These are phyloP conservation scores for Psococerastis gibbosa DNA, from an alignment of 2,888 invertebrate genomes.

Conservation along the genomic window DNA sequence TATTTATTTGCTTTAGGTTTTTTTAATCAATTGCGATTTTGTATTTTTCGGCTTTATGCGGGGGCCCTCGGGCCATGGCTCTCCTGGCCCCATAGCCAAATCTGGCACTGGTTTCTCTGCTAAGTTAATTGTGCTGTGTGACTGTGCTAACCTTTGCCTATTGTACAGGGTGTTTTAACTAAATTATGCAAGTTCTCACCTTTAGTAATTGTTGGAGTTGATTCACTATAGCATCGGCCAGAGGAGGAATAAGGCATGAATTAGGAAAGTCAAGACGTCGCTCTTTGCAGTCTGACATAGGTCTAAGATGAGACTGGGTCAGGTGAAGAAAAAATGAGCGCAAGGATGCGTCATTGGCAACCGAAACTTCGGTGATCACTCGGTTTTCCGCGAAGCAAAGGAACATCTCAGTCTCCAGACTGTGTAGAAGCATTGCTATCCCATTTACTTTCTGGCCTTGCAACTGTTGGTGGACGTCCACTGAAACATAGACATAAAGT, in stretches of 20 bases:
- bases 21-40: too few relatives aligned
- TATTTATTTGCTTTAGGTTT: too few relatives aligned
- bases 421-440: constrained; percentile 24
- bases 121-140: too few relatives aligned
- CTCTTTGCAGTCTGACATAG: background rate
- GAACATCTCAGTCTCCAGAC: constrained; percentile 22
- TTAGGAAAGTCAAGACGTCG: constrained; percentile 19
- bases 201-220: constrained; percentile 17
- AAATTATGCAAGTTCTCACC: too few relatives aligned
- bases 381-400: constrained; percentile 23
- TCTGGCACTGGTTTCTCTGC: too few relatives aligned
- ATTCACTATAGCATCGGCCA: constrained; percentile 15
- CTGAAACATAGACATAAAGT: too few relatives aligned
- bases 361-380: constrained; percentile 21
- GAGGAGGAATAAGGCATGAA: constrained; percentile 15
- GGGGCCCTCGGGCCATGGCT: too few relatives aligned
- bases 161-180: too few relatives aligned
- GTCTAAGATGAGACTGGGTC: constrained; percentile 16
- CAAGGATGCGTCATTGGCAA: constrained; percentile 20
- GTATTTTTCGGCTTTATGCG: too few relatives aligned
- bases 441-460: constrained; percentile 20
- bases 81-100: too few relatives aligned
- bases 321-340: constrained; percentile 22
- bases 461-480: constrained; percentile 11
- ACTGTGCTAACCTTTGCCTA: too few relatives aligned